Percentiles rank a stretch among this genome's conserved stretches.
These are phyloP conservation scores for Drosophila yooni DNA, from an alignment of 2,888 invertebrate species.

Conservation along the genomic window DNA sequence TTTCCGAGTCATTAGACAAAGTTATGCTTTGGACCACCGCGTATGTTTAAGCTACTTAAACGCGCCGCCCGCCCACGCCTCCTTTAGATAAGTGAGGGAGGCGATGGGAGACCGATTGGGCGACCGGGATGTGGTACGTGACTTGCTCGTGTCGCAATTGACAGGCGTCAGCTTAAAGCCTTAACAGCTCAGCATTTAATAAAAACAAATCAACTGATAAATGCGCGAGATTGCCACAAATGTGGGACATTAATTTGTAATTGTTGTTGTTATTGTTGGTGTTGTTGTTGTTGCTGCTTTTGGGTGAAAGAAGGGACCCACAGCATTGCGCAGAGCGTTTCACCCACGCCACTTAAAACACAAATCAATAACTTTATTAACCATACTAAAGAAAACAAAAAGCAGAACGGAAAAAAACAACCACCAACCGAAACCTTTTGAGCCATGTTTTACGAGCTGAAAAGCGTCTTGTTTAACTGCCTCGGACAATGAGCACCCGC, in stretches of 20 bases:
- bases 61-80: conserved; percentile 72
- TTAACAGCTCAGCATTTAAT: conserved; percentile 75
- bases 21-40: conserved; percentile 83
- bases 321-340: conserved; percentile 42
- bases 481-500: conserved; percentile 75
- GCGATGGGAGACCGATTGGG: not conserved
- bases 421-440: conserved; percentile 30
- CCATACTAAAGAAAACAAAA: conserved; percentile 33
- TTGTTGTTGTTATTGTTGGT: conserved; percentile 2
- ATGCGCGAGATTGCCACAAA: conserved; percentile 52
- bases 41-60: conserved; percentile 83
- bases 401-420: conserved; percentile 5
- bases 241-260: conserved; percentile 64
- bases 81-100: conserved; percentile 9
- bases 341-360: conserved; percentile 78
- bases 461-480: conserved; percentile 80
- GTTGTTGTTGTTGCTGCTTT: not conserved
- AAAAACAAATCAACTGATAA: conserved; percentile 72
- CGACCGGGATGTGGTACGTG: conserved; percentile 38
- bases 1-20: conserved; percentile 85
- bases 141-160: conserved; percentile 75
- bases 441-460: conserved; percentile 75
- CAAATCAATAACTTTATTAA: conserved; percentile 78
- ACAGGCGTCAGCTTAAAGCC: conserved; percentile 68
- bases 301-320: conserved; percentile 35